Conservation (phyloP, 2,888 invertebrate species). For the Apantesis nais region DNA sequence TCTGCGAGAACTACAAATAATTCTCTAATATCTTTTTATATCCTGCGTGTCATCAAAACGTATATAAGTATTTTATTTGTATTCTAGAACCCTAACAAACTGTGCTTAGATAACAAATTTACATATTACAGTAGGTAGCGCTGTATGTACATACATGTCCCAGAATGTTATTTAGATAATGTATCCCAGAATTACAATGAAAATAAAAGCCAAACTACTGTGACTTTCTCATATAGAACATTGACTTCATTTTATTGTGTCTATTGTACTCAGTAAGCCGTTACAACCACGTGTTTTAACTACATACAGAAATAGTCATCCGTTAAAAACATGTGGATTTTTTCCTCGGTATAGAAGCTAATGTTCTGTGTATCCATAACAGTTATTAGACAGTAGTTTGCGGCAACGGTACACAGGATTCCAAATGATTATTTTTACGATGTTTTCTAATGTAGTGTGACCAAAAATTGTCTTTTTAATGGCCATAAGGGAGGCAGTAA, state of each 20-base stretch:
- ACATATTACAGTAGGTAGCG: background rate
- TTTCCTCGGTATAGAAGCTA: slow-evolving; percentile 21
- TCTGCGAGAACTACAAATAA: background rate
- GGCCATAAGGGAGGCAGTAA: slow-evolving; percentile 52
- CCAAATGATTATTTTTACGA: slow-evolving; percentile 43
- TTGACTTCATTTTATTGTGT: background rate
- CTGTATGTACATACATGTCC: background rate
- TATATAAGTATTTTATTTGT: background rate
- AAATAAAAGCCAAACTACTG: background rate
- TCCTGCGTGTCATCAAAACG: background rate
- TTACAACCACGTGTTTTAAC: background rate
- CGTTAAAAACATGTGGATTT: slow-evolving; percentile 1
- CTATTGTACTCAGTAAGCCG: background rate
- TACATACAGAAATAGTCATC: background rate
- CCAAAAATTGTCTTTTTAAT: slow-evolving; percentile 60
- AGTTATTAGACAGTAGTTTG: slow-evolving; percentile 32
- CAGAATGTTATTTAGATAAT: background rate
- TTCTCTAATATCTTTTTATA: background rate
- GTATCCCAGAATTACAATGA: background rate
- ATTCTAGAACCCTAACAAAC: background rate
- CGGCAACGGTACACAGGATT: slow-evolving; percentile 31
- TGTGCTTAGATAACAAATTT: background rate
- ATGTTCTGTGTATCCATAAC: slow-evolving; percentile 35
- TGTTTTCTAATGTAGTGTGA: slow-evolving; percentile 58
- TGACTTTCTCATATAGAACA: background rate